Evolutionary conservation across 2,888 invertebrate species (phyloP).

Genomic region (Coecobrya sp.): DNA sequence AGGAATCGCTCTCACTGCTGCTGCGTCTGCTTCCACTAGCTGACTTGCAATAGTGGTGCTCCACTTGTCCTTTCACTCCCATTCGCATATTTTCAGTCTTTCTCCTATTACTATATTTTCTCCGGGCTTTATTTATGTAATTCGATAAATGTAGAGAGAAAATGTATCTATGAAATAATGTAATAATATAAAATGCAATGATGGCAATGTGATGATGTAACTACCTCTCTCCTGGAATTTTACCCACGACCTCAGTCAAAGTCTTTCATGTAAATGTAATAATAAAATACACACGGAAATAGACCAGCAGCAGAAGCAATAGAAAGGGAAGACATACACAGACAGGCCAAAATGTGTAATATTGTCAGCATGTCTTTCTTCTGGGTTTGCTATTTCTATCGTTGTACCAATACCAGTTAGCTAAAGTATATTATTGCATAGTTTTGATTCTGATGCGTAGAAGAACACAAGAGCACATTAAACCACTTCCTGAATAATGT

Average conservation of each 20-base stretch:
- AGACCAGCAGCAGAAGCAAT: background rate
- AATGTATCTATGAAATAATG: background rate
- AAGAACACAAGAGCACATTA: slow-evolving; percentile 43
- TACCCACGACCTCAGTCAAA: slow-evolving; percentile 59
- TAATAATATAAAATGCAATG: slow-evolving; percentile 42
- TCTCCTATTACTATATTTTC: background rate
- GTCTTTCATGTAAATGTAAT: slow-evolving; percentile 10
- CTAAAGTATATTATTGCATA: background rate
- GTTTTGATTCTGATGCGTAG: slow-evolving; percentile 49
- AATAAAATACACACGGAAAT: slow-evolving; percentile 3
- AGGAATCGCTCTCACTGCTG: slow-evolving; percentile 82
- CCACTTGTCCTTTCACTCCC: slow-evolving; percentile 84
- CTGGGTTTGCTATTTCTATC: slow-evolving; percentile 23
- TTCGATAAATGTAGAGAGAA: background rate
- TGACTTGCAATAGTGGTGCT: slow-evolving; percentile 1
- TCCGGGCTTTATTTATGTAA: background rate
- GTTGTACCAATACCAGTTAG: background rate
- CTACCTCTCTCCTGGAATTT: slow-evolving; percentile 21
- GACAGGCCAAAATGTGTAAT: slow-evolving; percentile 35
- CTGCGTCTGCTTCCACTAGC: slow-evolving; percentile 80
- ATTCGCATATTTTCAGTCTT: slow-evolving; percentile 54
- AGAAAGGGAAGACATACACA: background rate
- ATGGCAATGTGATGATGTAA: slow-evolving; percentile 53
- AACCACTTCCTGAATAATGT: slow-evolving; percentile 65
- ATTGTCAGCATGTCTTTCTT: slow-evolving; percentile 34